Evolutionary conservation across 2,888 invertebrate species (phyloP), one percentile per base, ranked within the genome.

Genomic region (Piscicola geometra): DNA sequence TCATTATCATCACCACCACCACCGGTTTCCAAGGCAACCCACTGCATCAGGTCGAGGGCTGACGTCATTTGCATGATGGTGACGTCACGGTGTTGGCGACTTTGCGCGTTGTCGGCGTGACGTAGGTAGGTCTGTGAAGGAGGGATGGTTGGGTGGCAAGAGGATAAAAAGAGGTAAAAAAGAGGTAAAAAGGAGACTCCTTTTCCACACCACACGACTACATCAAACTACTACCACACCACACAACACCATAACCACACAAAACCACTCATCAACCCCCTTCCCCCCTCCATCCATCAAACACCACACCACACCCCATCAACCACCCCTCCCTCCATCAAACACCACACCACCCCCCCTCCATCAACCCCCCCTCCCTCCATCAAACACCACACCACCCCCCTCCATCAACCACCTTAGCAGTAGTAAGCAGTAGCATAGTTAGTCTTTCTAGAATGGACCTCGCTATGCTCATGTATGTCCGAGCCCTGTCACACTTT

Each of bases 1-100:
- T 64, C 52, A 25, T 15, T 25, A 3, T 33, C 33, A 21, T 56
- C 25, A n/a, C n/a, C 60, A 56, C n/a, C 60, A 56, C 21, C n/a
- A 25, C 60, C 60, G 21, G 96, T 96, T 86, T 98, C 97, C 82
- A 95, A 93, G 69, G 97, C 94, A 77, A 98, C 95, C 86, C 93
- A 94, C 87, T 97, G 96, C 81, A 99, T 94, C 80, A 97, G 89
- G 87, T 98, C 96, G 91, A 98, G 93, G 33, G 98, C 95, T 79
- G 94, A 89, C 78, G 96, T 89, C 92, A 98, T 98, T 87, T 96
- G 95, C 15, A 80, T 77, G 88, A 98, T 98, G 68, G 99, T 96
- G 0, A 96, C 96, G 86, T 98, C 97, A 12, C 98, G 89, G 86
- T 96, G 98, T 86, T 95, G 94, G 79, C 93, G 90, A 0, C 97